phyloP scores from a whole-genome alignment of 2,797 vertebrate species.

The Lepilemur ruficaudatus region DNA sequence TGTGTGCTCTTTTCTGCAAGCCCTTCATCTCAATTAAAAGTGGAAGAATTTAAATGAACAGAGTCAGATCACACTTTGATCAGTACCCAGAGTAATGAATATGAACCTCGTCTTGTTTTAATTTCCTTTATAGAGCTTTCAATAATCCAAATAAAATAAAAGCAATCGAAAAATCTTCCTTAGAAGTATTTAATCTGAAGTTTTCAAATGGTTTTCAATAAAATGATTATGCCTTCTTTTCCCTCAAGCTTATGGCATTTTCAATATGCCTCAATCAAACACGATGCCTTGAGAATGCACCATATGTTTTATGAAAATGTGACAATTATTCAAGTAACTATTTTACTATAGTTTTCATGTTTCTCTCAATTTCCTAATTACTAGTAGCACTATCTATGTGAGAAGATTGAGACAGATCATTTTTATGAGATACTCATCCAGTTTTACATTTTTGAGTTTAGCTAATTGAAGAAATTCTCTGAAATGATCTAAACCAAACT shows the following conservation, averaged over 20 bases:
- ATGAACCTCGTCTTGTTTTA: neutral
- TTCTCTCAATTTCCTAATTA: slow-evolving; percentile 37
- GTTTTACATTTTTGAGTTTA: neutral
- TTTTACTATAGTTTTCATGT: slow-evolving; percentile 21
- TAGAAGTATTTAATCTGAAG: slow-evolving; percentile 35
- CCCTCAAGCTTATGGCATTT: slow-evolving; percentile 32
- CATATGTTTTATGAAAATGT: slow-evolving; percentile 60
- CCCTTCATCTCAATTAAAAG: slow-evolving; percentile 41
- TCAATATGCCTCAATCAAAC: slow-evolving; percentile 54
- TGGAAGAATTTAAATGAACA: neutral
- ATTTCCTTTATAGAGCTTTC: slow-evolving; percentile 18
- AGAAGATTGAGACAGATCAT: neutral
- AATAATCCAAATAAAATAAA: slow-evolving; percentile 42
- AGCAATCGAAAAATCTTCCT: slow-evolving; percentile 11
- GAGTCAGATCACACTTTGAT: neutral
- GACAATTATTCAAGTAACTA: slow-evolving; percentile 54
- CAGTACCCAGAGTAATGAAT: neutral
- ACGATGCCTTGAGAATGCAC: neutral
- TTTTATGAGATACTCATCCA: neutral
- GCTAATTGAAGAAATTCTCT: neutral
- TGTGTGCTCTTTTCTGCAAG: neutral
- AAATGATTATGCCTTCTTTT: slow-evolving; percentile 49
- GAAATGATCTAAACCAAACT: neutral
- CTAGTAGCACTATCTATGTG: neutral
- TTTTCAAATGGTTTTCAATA: slow-evolving; percentile 60